A percentile compares a stretch with the other conserved stretches of the same genome.
Conservation (phyloP, 1,140 invertebrate genomes). For the Steinernema khuongi region DNA sequence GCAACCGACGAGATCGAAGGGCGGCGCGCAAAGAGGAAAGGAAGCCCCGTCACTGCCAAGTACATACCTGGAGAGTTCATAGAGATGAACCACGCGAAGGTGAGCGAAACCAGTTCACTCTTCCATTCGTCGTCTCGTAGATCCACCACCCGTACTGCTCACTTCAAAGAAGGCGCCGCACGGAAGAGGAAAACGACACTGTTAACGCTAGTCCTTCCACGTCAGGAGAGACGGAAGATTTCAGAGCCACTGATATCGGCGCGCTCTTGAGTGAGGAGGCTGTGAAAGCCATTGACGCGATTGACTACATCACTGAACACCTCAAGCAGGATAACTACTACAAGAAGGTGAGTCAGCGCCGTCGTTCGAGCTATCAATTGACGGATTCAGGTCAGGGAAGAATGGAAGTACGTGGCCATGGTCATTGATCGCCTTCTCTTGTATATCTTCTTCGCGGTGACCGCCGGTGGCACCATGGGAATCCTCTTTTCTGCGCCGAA, state of each 20-base stretch:
- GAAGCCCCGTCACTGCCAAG: background rate
- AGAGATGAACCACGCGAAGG: constrained; percentile 35
- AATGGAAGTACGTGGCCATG: constrained; percentile 49
- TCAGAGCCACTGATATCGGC: background rate
- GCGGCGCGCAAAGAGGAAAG: constrained; percentile 7
- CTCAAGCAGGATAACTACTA: constrained; percentile 39
- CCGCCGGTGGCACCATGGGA: constrained; percentile 72
- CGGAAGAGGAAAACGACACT: background rate
- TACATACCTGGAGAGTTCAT: constrained; percentile 34
- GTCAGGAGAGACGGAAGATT: background rate
- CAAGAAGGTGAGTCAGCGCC: constrained; percentile 27
- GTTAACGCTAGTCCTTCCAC: background rate
- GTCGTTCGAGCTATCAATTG: background rate
- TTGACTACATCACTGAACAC: constrained; percentile 45
- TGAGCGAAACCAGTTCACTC: background rate
- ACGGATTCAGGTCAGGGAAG: constrained; percentile 26
- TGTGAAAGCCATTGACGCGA: constrained; percentile 37
- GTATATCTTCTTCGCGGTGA: constrained; percentile 66
- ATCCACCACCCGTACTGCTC: constrained; percentile 24
- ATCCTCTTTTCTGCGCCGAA: constrained; percentile 91
- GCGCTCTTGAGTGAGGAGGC: constrained; percentile 23
- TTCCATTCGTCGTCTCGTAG: background rate
- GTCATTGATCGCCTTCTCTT: constrained; percentile 54
- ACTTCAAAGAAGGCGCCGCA: background rate
- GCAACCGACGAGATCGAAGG: constrained; percentile 20